A percentile compares a stretch with the other conserved stretches of the same genome.
Conservation (phyloP, 2,797 vertebrate species). For the Sciurus carolinensis region DNA sequence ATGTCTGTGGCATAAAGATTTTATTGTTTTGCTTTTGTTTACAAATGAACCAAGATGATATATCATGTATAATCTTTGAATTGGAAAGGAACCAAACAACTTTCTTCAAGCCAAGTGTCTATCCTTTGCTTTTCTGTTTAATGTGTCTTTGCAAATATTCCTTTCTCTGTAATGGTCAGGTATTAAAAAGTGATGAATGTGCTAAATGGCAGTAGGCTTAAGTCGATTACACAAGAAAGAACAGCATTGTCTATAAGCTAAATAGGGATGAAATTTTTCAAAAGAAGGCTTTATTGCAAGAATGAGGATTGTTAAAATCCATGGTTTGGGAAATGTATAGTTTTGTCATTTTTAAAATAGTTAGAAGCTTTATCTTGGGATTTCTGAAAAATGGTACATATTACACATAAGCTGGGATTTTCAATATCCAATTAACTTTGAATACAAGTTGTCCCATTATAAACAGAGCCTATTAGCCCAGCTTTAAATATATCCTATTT, state of each 20-base stretch:
- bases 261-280: conserved; percentile 47
- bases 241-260: conserved; percentile 71
- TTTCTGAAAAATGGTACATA: conserved; percentile 67
- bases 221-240: conserved; percentile 78
- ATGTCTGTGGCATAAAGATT: background rate
- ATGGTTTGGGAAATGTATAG: conserved; percentile 58
- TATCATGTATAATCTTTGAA: conserved; percentile 29
- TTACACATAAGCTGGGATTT: conserved; percentile 82
- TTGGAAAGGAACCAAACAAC: background rate
- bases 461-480: conserved; percentile 70
- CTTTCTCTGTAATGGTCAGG: conserved; percentile 61
- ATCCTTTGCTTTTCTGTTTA: conserved; percentile 10
- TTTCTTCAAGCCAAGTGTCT: background rate
- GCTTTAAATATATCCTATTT: conserved; percentile 64
- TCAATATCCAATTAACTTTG: conserved; percentile 78
- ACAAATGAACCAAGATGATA: background rate
- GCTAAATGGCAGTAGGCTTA: conserved; percentile 70
- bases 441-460: conserved; percentile 74
- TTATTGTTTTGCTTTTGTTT: conserved; percentile 61
- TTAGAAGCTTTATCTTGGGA: conserved; percentile 73
- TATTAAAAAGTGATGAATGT: conserved; percentile 71
- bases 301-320: conserved; percentile 66
- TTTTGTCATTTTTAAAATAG: conserved; percentile 72
- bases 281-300: conserved; percentile 72
- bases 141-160: conserved; percentile 17